A percentile compares a stretch with the other conserved stretches of the same genome.
These are phyloP conservation scores for Apodemus agrarius DNA, from an alignment of 2,797 vertebrate species.

Conservation along the genomic window DNA sequence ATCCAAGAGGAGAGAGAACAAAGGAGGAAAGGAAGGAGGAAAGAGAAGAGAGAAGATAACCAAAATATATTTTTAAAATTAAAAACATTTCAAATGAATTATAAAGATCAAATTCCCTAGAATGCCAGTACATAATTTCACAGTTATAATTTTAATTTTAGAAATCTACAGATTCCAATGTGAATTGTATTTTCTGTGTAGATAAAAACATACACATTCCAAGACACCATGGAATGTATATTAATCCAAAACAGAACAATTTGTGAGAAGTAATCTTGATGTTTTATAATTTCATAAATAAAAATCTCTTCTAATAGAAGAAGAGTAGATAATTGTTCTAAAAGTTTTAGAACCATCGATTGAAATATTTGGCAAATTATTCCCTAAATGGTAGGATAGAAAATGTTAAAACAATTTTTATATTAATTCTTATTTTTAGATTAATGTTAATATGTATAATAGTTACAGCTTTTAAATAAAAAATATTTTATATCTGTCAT, in stretches of 20 bases:
- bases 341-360: not conserved
- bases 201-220: no score
- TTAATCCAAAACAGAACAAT: not conserved
- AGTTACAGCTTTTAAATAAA: conserved; percentile 13
- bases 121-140: conserved; percentile 37
- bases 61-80: not conserved
- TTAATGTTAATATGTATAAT: no score
- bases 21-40: not conserved
- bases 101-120: not conserved
- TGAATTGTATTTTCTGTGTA: no score
- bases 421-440: conserved; percentile 1
- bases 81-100: not conserved
- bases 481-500: not conserved
- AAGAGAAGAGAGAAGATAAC: not conserved
- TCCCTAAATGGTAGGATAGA: not conserved
- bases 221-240: no score
- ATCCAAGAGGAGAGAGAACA: not conserved
- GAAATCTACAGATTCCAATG: not conserved
- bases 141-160: not conserved
- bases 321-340: not conserved
- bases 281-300: not conserved
- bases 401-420: conserved; percentile 53
- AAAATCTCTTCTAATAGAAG: conserved; percentile 14
- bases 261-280: not conserved
- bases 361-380: not conserved